These are phyloP conservation scores for Myathropa florea DNA, from an alignment of 2,888 invertebrate genomes.

Conservation along the genomic window DNA sequence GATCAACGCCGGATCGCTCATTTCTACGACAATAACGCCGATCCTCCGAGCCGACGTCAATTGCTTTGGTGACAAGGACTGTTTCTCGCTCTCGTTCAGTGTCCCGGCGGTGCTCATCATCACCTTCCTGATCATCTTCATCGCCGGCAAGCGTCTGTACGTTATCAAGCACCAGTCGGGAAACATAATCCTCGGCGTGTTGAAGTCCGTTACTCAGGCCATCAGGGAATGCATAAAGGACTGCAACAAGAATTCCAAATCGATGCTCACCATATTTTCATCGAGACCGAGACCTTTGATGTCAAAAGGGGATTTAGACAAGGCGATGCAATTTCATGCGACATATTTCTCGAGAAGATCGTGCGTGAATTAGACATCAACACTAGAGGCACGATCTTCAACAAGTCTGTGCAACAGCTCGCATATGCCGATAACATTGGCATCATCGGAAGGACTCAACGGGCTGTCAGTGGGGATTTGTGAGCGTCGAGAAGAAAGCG, in stretches of 20 bases:
- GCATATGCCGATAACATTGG: too few relatives aligned
- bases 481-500: too few relatives aligned
- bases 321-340: too few relatives aligned
- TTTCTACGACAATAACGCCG: conserved; percentile 94
- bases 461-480: too few relatives aligned
- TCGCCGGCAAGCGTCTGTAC: conserved; percentile 89
- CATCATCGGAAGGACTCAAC: too few relatives aligned
- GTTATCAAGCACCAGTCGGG: conserved; percentile 89
- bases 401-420: too few relatives aligned
- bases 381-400: too few relatives aligned
- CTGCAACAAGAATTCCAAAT: conserved; percentile 82
- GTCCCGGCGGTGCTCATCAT: conserved; percentile 94
- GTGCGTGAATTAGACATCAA: too few relatives aligned
- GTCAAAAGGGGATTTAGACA: too few relatives aligned
- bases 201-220: conserved; percentile 86
- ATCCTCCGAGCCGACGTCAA: conserved; percentile 89
- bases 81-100: conserved; percentile 93
- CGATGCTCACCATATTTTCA: too few relatives aligned
- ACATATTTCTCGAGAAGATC: too few relatives aligned
- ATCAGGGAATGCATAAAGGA: conserved; percentile 74
- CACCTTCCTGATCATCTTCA: conserved; percentile 89
- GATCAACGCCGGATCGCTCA: conserved; percentile 94
- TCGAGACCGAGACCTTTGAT: conserved; percentile 92
- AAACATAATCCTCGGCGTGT: conserved; percentile 90
- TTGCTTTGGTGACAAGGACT: conserved; percentile 89